Percentiles rank a stretch among this genome's conserved stretches.
Conservation (phyloP, 2,797 vertebrate species). For the Sebastes hopkinsi region DNA sequence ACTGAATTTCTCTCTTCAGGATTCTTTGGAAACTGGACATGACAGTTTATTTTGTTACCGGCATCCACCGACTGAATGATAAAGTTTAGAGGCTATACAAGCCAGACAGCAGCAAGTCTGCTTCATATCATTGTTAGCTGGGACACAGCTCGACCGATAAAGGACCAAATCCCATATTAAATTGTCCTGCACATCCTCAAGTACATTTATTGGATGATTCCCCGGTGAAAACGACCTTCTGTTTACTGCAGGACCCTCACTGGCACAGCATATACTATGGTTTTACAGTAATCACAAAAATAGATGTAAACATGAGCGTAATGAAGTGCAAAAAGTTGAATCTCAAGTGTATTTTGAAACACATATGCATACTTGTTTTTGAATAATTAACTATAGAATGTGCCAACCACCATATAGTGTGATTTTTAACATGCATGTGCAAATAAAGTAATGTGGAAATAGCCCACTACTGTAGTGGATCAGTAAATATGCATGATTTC, state of each 20-base stretch:
- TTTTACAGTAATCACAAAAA: neutral
- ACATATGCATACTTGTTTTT: neutral
- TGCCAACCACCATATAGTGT: neutral
- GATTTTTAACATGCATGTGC: neutral
- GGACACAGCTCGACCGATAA: slow-evolving; percentile 10
- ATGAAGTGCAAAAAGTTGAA: neutral
- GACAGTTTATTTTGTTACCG: slow-evolving; percentile 40
- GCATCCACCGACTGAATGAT: slow-evolving; percentile 31
- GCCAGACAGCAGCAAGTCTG: neutral
- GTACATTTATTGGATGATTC: slow-evolving; percentile 6
- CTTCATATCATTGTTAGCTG: neutral
- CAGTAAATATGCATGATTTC: slow-evolving; percentile 2
- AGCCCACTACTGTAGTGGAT: neutral
- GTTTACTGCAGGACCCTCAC: neutral
- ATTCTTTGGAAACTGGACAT: slow-evolving; percentile 36
- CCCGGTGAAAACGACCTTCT: neutral
- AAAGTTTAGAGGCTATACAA: neutral
- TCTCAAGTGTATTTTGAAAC: neutral
- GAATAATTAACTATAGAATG: neutral
- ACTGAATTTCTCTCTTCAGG: slow-evolving; percentile 3
- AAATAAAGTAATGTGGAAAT: neutral
- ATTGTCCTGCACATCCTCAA: neutral
- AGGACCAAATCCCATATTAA: neutral
- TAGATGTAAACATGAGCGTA: neutral
- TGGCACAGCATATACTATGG: neutral